phyloP scores from a whole-genome alignment of 37 sponge, comb jelly and placozoan genomes.

The Theonella swinhoei region DNA sequence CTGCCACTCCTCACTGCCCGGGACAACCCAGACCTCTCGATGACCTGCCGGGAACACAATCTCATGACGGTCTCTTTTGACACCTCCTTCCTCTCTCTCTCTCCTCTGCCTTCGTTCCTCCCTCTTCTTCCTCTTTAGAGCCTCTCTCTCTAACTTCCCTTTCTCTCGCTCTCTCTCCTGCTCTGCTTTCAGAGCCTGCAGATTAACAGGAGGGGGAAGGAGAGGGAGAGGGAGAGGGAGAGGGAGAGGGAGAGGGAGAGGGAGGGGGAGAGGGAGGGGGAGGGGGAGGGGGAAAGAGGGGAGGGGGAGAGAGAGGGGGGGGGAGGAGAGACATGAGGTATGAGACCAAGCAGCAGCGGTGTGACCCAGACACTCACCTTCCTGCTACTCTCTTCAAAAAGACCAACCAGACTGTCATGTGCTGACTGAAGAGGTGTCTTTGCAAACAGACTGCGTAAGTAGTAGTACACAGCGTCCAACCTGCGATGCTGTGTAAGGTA shows the following conservation, averaged over 20 bases:
- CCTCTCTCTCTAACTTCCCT: slow-evolving; percentile 3
- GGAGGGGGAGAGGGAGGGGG: slow-evolving; percentile 10
- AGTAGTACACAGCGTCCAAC: slow-evolving; percentile 87
- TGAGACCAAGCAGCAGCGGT: too few species aligned
- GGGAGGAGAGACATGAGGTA: too few species aligned
- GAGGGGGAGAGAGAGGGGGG: too few species aligned
- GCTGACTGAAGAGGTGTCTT: slow-evolving; percentile 70
- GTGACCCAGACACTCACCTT: slow-evolving; percentile 73
- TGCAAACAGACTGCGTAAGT: slow-evolving; percentile 78
- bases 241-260: slow-evolving; percentile 20
- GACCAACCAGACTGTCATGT: slow-evolving; percentile 75
- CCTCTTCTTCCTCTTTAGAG: slow-evolving; percentile 1
- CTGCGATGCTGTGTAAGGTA: slow-evolving; percentile 85
- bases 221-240: slow-evolving; percentile 23
- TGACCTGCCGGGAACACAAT: slow-evolving; percentile 23
- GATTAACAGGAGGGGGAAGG: neutral
- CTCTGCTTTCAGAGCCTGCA: slow-evolving; percentile 29
- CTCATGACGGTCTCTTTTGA: slow-evolving; percentile 8
- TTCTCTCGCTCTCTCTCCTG: slow-evolving; percentile 3
- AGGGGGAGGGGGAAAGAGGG: neutral
- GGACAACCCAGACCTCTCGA: slow-evolving; percentile 66
- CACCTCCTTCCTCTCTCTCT: slow-evolving; percentile 22
- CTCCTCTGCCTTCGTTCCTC: slow-evolving; percentile 15
- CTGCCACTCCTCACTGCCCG: slow-evolving; percentile 11
- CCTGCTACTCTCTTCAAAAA: slow-evolving; percentile 73